Evolutionary conservation across 2,113 vertebrate species (phyloP).

Genomic region (Ovis aries): ARS-UI_Ramb_v3.0 NC_056054.1:228182001-228182500

Average conservation of each 20-base stretch:
- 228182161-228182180: neutral
- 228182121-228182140: neutral
- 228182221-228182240: neutral
- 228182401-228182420: slow-evolving; percentile 10
- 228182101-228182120: neutral
- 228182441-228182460: neutral
- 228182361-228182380: neutral
- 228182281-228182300: neutral
- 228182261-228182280: neutral
- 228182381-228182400: neutral
- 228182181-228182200: neutral
- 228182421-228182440: neutral
- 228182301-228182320: neutral
- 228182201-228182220: neutral
- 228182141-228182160: neutral
- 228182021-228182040: neutral
- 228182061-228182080: neutral
- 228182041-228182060: neutral
- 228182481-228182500: neutral
- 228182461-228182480: neutral
- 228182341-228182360: neutral
- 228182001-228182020: neutral
- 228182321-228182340: neutral
- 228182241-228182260: neutral
- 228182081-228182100: neutral